These are phyloP conservation scores for Calidris pugnax DNA, from an alignment of 2,113 vertebrate species.

Conservation along the genomic window DNA sequence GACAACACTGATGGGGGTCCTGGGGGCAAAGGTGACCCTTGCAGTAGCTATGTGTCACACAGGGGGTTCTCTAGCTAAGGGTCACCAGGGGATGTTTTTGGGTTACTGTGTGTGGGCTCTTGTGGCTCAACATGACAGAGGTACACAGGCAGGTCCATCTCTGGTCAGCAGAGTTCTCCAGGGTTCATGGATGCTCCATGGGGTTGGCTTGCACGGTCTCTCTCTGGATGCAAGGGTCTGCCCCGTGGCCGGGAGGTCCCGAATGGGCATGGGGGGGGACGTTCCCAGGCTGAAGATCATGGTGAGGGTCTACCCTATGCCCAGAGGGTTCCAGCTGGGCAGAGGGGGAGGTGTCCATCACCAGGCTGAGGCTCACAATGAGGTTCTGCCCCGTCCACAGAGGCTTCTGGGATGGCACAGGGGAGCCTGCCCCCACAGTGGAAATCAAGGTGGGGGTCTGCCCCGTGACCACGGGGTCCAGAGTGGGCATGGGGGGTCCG, in stretches of 20 bases:
- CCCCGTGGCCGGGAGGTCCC: fast-evolving
- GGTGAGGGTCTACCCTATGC: background rate
- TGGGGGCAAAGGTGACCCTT: background rate
- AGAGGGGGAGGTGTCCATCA: background rate
- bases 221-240: background rate
- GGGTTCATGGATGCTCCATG: background rate
- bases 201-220: background rate
- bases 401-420: fast-evolving
- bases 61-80: background rate
- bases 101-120: background rate
- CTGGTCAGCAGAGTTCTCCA: background rate
- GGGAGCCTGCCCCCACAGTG: background rate
- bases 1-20: background rate
- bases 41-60: background rate
- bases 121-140: background rate
- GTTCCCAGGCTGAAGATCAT: fast-evolving
- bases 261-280: fast-evolving
- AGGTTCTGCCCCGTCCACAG: background rate
- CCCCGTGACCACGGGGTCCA: background rate
- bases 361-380: background rate
- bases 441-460: background rate
- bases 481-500: background rate
- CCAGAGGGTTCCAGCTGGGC: background rate
- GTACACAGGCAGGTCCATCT: background rate
- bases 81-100: background rate